Evolutionary conservation across 30 jellyfish, hydroid and myxozoan species (phyloP), one percentile per base, ranked within the genome.

Genomic region (Turritopsis rubra): DNA sequence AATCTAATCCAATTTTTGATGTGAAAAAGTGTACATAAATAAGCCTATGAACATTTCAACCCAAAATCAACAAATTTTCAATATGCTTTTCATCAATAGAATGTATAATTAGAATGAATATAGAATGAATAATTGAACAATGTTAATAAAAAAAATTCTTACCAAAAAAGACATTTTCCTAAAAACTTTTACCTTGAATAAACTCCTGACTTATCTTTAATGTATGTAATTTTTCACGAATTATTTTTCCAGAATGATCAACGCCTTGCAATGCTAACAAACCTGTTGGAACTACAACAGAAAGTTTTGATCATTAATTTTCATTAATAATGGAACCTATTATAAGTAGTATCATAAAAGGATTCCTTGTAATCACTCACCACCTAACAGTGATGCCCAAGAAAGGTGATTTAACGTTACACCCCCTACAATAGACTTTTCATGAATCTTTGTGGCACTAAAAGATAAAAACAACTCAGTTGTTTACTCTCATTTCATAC

Each of bases 351-450:
- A 21, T 16, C 66, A 30, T 0, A 73, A 22, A 26, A 0, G 83
- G 21, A n/a, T n/a, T n/a, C 60, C 60, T 3, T 13, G 13, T 41
- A 13, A 41, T 13, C 65, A 74, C 26, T 1, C 66, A 91, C 97
- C 97, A 29, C 97, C 97, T 70, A 91, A 88, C 8, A 91, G 54
- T 1, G 97, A 86, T 77, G 97, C 97, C 97, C 97, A 91, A 27
- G 97, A 86, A 68, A 91, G 52, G 65, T 91, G 97, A 83, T 91
- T 91, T 71, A 91, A 73, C 26, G 97, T 91, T 1, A 91, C 97
- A 26, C 97, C 97, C 17, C 97, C 97, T 24, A 86, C 97, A 71
- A 91, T 86, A 75, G 95, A 84, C 79, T 86, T 86, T 66, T 91
- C 97, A 70, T 54, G 89, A 7, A 86, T 52, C 28, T 86, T 89